phyloP scores from a whole-genome alignment of 2,113 vertebrate genomes.

The Platysternon megacephalum region DNA sequence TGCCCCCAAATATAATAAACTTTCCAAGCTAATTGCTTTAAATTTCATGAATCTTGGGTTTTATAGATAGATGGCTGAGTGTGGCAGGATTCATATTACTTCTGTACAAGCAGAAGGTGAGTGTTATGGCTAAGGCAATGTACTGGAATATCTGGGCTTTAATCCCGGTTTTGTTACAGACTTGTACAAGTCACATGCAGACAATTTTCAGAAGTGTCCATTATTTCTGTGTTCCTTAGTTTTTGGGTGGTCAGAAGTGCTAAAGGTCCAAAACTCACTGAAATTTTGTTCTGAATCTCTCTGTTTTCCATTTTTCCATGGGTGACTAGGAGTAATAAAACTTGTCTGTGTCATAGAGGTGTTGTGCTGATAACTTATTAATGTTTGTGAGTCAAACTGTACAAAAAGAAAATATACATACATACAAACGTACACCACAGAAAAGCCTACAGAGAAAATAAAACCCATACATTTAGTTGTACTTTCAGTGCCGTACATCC shows the following conservation, averaged over 20 bases:
- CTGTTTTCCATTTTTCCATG: background rate
- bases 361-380: background rate
- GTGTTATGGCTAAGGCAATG: background rate
- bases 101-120: background rate
- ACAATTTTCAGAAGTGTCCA: background rate
- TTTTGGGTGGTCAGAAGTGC: background rate
- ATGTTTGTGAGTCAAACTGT: background rate
- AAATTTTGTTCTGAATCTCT: background rate
- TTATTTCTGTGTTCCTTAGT: background rate
- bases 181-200: background rate
- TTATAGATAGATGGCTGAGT: background rate
- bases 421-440: background rate
- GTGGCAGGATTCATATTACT: background rate
- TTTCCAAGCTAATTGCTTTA: background rate
- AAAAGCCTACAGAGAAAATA: background rate
- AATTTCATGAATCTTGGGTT: background rate
- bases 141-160: background rate
- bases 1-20: background rate
- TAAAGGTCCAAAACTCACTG: background rate
- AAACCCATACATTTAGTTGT: background rate
- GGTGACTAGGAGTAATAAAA: background rate
- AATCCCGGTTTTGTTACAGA: background rate
- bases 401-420: background rate
- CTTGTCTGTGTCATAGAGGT: background rate
- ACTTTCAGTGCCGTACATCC: background rate